phyloP scores from a whole-genome alignment of 2,888 invertebrate genomes.

The Epistrophe grossulariae region DNA sequence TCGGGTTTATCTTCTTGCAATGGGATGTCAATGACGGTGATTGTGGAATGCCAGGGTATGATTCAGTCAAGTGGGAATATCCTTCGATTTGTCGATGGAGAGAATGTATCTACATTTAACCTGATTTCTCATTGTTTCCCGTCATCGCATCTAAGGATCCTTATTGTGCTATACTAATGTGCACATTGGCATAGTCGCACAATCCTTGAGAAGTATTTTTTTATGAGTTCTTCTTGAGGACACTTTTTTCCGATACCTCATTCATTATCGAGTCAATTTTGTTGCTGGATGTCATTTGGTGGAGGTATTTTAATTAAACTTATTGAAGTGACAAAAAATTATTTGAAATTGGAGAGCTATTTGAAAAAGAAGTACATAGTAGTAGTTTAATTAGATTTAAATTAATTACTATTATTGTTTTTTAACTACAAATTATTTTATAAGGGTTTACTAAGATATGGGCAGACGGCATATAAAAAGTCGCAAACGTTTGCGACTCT shows the following conservation, averaged over 20 bases:
- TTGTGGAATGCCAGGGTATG: constrained; percentile 30
- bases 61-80: constrained; percentile 70
- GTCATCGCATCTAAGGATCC: constrained; percentile 31
- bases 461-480: too few species aligned
- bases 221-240: constrained; percentile 11
- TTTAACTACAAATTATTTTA: too few species aligned
- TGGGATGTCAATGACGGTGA: constrained; percentile 46
- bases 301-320: constrained; percentile 11
- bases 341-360: background rate
- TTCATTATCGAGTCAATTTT: constrained; percentile 47
- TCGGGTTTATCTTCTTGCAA: constrained; percentile 51
- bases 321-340: constrained; percentile 15
- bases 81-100: constrained; percentile 61
- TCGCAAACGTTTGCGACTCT: too few species aligned
- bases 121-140: constrained; percentile 69
- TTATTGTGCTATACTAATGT: constrained; percentile 56
- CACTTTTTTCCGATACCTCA: background rate
- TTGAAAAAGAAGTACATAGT: background rate
- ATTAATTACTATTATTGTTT: background rate
- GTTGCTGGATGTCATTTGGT: constrained; percentile 39
- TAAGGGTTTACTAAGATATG: too few species aligned
- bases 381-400: constrained; percentile 33
- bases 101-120: constrained; percentile 63
- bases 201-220: constrained; percentile 35
- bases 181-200: constrained; percentile 33